Evolutionary conservation across 2,888 invertebrate species (phyloP).

Genomic region (Oscheius sp.): DNA sequence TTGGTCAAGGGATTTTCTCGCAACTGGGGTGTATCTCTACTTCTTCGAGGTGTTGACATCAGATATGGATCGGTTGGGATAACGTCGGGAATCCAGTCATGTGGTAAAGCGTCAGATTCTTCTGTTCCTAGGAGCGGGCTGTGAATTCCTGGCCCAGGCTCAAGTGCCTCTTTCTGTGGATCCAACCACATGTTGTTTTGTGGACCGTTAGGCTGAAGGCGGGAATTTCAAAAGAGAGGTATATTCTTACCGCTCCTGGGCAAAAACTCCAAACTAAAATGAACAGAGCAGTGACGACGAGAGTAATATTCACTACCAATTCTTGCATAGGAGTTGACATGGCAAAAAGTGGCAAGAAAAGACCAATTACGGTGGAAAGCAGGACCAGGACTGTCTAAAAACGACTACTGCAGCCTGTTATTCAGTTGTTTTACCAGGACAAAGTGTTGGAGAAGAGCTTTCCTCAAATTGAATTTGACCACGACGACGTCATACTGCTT

Average conservation of each 20-base stretch:
- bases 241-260: slow-evolving; percentile 33
- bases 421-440: slow-evolving; percentile 54
- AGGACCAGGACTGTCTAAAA: slow-evolving; percentile 56
- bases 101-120: slow-evolving; percentile 15
- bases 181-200: slow-evolving; percentile 48
- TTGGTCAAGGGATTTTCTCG: slow-evolving; percentile 31
- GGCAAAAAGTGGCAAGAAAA: slow-evolving; percentile 39
- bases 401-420: neutral
- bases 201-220: neutral
- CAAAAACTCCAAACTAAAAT: slow-evolving; percentile 56
- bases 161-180: slow-evolving; percentile 46
- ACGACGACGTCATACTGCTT: slow-evolving; percentile 67
- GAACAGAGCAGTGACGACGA: slow-evolving; percentile 53
- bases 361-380: slow-evolving; percentile 42
- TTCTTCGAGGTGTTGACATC: slow-evolving; percentile 43
- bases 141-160: slow-evolving; percentile 40
- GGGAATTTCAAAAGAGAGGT: too few relatives aligned
- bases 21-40: slow-evolving; percentile 26
- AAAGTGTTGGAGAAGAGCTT: slow-evolving; percentile 59
- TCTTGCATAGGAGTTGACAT: slow-evolving; percentile 41
- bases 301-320: slow-evolving; percentile 42
- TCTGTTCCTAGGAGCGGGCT: slow-evolving; percentile 41
- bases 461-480: slow-evolving; percentile 60
- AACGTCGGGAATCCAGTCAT: slow-evolving; percentile 63
- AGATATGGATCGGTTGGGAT: slow-evolving; percentile 48